Conservation (phyloP, 1,140 invertebrate genomes). For the Ganaspis sp. region DNA sequence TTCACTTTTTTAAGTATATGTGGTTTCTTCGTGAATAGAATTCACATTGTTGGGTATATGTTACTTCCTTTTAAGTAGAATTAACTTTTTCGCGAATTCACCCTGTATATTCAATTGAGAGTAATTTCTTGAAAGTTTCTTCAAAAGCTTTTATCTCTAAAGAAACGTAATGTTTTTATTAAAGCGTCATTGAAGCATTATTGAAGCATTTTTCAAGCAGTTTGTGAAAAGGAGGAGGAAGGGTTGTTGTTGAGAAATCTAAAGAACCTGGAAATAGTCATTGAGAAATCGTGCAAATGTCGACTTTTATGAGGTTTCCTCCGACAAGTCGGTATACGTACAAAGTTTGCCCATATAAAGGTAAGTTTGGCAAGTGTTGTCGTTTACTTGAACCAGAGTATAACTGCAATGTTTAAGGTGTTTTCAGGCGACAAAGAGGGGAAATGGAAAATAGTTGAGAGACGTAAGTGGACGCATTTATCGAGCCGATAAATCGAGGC, state of each 20-base stretch:
- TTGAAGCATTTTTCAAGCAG: background rate
- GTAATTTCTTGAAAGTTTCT: too few species aligned
- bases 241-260: background rate
- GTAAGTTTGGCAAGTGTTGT: background rate
- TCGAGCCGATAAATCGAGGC: constrained; percentile 29
- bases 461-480: constrained; percentile 28
- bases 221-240: background rate
- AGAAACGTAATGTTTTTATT: too few species aligned
- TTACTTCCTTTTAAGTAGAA: too few species aligned
- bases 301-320: background rate
- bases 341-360: background rate
- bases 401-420: background rate
- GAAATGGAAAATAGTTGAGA: constrained; percentile 32
- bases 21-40: too few species aligned
- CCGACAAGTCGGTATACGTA: background rate
- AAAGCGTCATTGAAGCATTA: background rate
- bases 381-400: background rate
- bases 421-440: constrained; percentile 21
- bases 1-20: too few species aligned
- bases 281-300: background rate
- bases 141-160: too few species aligned
- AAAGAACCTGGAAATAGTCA: background rate
- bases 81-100: too few species aligned
- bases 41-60: too few species aligned
- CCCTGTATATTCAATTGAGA: too few species aligned